phyloP scores from a whole-genome alignment of 2,113 vertebrate genomes.

The Camelus bactrianus region DNA sequence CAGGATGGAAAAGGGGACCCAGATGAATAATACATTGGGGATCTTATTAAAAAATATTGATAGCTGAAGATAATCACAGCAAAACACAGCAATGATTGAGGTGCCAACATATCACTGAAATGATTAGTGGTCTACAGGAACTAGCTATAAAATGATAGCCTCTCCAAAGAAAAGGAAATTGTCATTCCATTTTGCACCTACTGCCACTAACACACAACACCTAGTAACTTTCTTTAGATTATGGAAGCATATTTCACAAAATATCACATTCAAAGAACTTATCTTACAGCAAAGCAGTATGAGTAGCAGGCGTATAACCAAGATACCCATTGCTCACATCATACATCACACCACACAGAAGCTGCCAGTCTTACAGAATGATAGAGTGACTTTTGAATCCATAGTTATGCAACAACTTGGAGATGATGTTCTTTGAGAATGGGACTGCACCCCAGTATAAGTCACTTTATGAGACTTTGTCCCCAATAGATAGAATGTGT shows the following conservation, averaged over 20 bases:
- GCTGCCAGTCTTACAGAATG: neutral
- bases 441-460: rapidly evolving
- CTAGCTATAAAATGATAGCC: neutral
- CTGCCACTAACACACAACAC: neutral
- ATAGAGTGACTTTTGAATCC: neutral
- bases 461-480: neutral
- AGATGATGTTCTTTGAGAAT: neutral
- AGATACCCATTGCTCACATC: neutral
- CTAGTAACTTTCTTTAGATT: neutral
- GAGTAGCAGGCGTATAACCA: neutral
- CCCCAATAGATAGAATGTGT: neutral
- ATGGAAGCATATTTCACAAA: neutral
- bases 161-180: neutral
- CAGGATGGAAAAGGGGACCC: neutral
- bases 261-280: neutral
- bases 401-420: neutral
- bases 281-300: neutral
- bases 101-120: neutral
- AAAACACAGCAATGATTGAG: neutral
- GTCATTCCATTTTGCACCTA: neutral
- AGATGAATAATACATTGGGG: neutral
- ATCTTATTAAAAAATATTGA: neutral
- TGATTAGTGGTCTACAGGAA: neutral
- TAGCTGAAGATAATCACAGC: neutral
- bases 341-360: neutral